These are phyloP conservation scores for Leptinotarsa defecta DNA, from an alignment of 1,140 invertebrate genomes.

Conservation along the genomic window DNA sequence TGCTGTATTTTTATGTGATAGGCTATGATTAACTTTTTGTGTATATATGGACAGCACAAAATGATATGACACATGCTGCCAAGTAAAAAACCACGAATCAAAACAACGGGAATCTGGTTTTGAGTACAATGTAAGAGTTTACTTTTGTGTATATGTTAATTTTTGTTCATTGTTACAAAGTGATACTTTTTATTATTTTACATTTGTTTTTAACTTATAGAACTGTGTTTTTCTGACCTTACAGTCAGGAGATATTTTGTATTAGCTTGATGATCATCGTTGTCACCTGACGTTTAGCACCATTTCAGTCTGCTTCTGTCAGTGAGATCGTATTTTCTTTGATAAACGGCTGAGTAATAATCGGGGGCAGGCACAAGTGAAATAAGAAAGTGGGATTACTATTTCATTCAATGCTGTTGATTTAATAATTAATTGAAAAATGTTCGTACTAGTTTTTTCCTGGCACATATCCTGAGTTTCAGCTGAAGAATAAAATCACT, in stretches of 20 bases:
- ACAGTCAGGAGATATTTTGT: constrained; percentile 44
- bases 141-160: constrained; percentile 49
- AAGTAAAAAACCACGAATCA: neutral
- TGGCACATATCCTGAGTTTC: too few relatives aligned
- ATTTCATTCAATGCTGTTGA: neutral
- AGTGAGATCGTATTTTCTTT: constrained; percentile 47
- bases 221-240: constrained; percentile 32
- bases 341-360: neutral
- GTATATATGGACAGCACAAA: constrained; percentile 6
- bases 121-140: constrained; percentile 28
- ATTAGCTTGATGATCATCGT: constrained; percentile 37
- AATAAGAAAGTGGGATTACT: neutral
- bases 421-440: too few relatives aligned
- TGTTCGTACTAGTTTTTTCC: too few relatives aligned
- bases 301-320: constrained; percentile 46
- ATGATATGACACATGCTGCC: neutral
- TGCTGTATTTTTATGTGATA: constrained; percentile 19
- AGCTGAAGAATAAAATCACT: too few relatives aligned
- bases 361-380: neutral
- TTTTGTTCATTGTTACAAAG: constrained; percentile 54
- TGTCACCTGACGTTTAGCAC: constrained; percentile 21
- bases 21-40: neutral
- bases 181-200: constrained; percentile 51
- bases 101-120: neutral
- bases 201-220: constrained; percentile 42